These are phyloP conservation scores for Alloplasta piceator DNA, from an alignment of 2,888 invertebrate genomes.

Conservation along the genomic window DNA sequence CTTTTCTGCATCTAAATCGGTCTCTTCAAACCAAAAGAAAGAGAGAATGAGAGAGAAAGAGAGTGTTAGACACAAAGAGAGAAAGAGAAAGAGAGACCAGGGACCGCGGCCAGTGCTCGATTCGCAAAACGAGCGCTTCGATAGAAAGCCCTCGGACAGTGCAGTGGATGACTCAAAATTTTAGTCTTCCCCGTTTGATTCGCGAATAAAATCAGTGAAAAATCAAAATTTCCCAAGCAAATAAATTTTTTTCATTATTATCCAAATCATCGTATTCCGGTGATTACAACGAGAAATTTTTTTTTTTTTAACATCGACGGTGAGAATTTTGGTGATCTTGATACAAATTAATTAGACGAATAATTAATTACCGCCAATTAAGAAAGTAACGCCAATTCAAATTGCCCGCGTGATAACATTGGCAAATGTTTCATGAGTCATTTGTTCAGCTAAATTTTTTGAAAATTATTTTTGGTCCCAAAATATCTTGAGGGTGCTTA, in stretches of 20 bases:
- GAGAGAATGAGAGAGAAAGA: too few species aligned
- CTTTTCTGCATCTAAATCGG: constrained; percentile 80
- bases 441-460: too few species aligned
- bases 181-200: constrained; percentile 27
- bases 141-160: constrained; percentile 56
- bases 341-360: not conserved
- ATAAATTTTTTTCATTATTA: not conserved
- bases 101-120: constrained; percentile 64
- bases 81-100: constrained; percentile 67
- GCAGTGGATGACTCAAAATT: constrained; percentile 62
- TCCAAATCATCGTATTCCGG: not conserved
- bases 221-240: not conserved
- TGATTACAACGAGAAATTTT: constrained; percentile 6
- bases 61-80: too few species aligned
- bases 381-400: constrained; percentile 1
- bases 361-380: not conserved
- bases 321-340: constrained; percentile 30
- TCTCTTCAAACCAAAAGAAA: constrained; percentile 67
- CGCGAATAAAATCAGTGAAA: constrained; percentile 7
- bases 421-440: too few species aligned
- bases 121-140: constrained; percentile 64
- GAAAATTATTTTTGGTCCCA: too few species aligned
- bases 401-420: constrained; percentile 4
- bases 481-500: too few species aligned
- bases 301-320: constrained; percentile 11